These are phyloP conservation scores for Myotis findleyi DNA, from an alignment of 2,797 vertebrate genomes.

Conservation along the genomic window DNA sequence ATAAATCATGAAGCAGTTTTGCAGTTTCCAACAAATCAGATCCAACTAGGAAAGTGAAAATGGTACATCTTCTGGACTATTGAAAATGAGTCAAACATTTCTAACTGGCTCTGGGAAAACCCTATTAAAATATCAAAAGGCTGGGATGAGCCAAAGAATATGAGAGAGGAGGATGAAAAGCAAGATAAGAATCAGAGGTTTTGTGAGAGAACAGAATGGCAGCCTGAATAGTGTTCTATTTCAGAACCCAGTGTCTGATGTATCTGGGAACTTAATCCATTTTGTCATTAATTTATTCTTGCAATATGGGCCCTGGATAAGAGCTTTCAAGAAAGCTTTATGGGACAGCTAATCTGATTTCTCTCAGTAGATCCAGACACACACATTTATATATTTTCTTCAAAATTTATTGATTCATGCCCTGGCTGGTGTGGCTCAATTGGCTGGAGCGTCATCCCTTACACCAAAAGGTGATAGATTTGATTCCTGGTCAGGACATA, in stretches of 20 bases:
- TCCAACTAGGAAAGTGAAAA: constrained; percentile 53
- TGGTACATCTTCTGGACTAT: neutral
- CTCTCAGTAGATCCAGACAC: neutral
- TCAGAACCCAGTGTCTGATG: neutral
- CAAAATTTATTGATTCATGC: neutral
- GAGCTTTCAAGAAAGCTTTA: neutral
- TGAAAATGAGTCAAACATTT: constrained; percentile 32
- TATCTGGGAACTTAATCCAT: neutral
- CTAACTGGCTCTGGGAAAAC: constrained; percentile 68
- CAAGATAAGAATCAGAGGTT: neutral
- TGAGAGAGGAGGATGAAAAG: neutral
- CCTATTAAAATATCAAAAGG: constrained; percentile 51
- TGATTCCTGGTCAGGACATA: neutral
- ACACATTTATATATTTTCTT: neutral
- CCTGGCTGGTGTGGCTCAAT: neutral
- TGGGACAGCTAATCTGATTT: neutral
- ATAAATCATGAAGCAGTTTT: constrained; percentile 48
- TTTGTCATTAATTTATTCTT: neutral
- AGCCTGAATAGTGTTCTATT: too few species aligned
- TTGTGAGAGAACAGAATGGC: neutral
- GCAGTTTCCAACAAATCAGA: constrained; percentile 54
- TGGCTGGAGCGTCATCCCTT: neutral
- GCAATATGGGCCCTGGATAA: neutral
- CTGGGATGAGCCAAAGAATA: neutral
- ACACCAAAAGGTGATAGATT: neutral